A percentile compares a stretch with the other conserved stretches of the same genome.
Conservation (phyloP, 2,113 vertebrate genomes). For the Hippocampus comes region DNA sequence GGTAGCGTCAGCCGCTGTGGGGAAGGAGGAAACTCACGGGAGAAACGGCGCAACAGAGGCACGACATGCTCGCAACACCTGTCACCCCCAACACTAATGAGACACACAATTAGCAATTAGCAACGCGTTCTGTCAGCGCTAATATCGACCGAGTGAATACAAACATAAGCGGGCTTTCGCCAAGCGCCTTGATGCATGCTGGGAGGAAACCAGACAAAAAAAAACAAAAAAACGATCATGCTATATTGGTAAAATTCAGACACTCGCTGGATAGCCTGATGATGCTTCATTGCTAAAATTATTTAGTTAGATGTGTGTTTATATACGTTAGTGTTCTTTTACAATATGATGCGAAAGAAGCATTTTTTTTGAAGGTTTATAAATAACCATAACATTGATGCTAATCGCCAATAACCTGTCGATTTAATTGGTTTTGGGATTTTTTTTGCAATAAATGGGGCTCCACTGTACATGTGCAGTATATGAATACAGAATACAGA, state of each 20-base stretch:
- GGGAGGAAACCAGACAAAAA: neutral
- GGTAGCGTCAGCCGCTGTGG: slow-evolving; percentile 54
- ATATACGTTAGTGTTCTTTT: neutral
- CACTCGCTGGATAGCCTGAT: neutral
- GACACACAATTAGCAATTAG: slow-evolving; percentile 83
- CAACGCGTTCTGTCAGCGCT: slow-evolving; percentile 77
- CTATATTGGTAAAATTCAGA: neutral
- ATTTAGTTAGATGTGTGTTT: neutral
- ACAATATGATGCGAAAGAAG: too few relatives aligned
- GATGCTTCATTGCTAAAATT: neutral
- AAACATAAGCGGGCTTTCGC: slow-evolving; percentile 12
- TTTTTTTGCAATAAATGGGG: too few relatives aligned
- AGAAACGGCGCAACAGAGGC: slow-evolving; percentile 63
- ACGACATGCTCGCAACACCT: slow-evolving; percentile 80
- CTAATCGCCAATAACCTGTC: too few relatives aligned
- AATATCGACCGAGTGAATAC: slow-evolving; percentile 67
- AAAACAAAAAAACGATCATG: neutral
- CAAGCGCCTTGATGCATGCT: neutral
- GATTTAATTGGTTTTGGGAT: too few relatives aligned
- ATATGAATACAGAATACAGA: too few relatives aligned
- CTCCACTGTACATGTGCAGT: too few relatives aligned
- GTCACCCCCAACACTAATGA: slow-evolving; percentile 80
- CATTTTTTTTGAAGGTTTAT: too few relatives aligned
- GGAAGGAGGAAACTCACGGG: slow-evolving; percentile 66
- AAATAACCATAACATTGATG: too few relatives aligned